Evolutionary conservation across 2,113 vertebrate species (phyloP).

Genomic region (Nansenia antarctica): DNA sequence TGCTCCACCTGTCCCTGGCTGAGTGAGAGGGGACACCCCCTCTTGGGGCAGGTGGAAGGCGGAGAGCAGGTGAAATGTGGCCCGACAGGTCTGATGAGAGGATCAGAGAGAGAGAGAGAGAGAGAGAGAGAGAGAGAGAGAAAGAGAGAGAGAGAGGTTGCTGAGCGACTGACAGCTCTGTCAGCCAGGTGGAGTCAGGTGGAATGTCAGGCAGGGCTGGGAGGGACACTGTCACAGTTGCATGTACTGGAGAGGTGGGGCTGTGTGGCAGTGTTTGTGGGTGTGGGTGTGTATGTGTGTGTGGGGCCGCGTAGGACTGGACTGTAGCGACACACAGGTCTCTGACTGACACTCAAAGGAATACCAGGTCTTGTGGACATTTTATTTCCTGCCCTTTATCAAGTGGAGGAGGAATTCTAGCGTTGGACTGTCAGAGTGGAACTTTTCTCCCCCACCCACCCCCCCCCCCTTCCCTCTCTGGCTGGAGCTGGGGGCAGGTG

Average conservation of each 20-base stretch:
- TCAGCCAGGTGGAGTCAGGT: conserved; percentile 48
- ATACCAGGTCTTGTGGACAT: conserved; percentile 24
- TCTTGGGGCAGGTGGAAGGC: conserved; percentile 18
- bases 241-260: neutral
- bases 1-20: conserved; percentile 53
- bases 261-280: conserved; percentile 10
- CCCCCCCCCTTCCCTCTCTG: conserved; percentile 23
- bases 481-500: conserved; percentile 59
- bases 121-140: conserved; percentile 16
- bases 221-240: conserved; percentile 39
- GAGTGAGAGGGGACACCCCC: conserved; percentile 46
- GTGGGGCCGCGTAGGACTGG: conserved; percentile 20
- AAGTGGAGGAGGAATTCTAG: conserved; percentile 42
- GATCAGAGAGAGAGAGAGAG: neutral
- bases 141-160: conserved; percentile 15
- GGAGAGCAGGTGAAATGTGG: conserved; percentile 67
- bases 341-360: conserved; percentile 17
- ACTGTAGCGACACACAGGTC: conserved; percentile 13
- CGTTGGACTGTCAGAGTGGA: conserved; percentile 42
- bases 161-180: conserved; percentile 19
- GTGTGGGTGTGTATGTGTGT: neutral
- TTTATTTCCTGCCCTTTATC: conserved; percentile 24
- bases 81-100: conserved; percentile 72
- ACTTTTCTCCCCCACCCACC: conserved; percentile 47
- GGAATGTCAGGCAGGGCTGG: conserved; percentile 30